Evolutionary conservation across 37 sponge, comb jelly and placozoan genomes (phyloP).

Genomic region (Chondrosia reniformis): DNA sequence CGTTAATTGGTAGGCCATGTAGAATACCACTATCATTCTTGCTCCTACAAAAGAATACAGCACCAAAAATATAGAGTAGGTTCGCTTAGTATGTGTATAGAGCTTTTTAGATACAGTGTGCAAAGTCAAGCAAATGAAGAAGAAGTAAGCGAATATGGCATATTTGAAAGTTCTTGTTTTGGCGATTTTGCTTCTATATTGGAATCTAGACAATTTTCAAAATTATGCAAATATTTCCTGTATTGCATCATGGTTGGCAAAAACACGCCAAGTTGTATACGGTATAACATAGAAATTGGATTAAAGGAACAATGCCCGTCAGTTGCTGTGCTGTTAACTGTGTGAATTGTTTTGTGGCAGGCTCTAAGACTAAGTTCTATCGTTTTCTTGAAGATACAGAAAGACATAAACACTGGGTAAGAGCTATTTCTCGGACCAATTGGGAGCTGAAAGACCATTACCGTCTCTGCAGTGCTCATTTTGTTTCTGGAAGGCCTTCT

Average conservation of each 20-base stretch:
- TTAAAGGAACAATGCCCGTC: neutral
- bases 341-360: neutral
- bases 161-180: too few relatives aligned
- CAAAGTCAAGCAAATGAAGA: too few relatives aligned
- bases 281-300: neutral
- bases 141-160: too few relatives aligned
- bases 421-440: neutral
- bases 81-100: too few relatives aligned
- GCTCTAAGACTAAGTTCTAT: neutral
- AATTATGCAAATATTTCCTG: neutral
- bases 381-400: neutral
- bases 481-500: neutral
- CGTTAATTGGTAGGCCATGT: too few relatives aligned
- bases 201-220: neutral
- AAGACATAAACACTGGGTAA: neutral
- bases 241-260: conserved; percentile 4
- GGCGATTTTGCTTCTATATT: too few relatives aligned
- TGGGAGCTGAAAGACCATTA: conserved; percentile 9
- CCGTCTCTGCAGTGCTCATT: neutral
- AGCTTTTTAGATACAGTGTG: too few relatives aligned
- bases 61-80: too few relatives aligned
- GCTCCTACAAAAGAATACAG: too few relatives aligned
- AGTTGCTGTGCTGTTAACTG: neutral
- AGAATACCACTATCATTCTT: too few relatives aligned
- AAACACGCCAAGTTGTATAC: neutral